phyloP scores from a whole-genome alignment of 1,140 invertebrate genomes.

The Ericerus pela region DNA sequence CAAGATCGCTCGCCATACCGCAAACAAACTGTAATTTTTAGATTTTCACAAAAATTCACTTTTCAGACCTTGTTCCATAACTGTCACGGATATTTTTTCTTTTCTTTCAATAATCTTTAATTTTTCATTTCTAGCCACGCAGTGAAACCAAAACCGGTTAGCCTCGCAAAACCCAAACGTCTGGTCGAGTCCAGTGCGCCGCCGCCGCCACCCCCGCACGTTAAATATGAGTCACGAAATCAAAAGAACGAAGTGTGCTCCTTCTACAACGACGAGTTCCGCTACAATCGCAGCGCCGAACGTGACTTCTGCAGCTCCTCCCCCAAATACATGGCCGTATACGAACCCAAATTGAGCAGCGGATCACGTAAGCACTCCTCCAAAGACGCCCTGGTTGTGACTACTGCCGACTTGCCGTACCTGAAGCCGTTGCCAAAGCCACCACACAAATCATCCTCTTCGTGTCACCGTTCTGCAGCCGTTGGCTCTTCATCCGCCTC shows the following conservation, averaged over 20 bases:
- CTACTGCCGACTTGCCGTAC: slow-evolving; percentile 28
- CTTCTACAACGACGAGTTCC: background rate
- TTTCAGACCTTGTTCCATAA: no score
- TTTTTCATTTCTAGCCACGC: background rate
- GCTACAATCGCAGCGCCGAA: background rate
- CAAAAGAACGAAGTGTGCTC: background rate
- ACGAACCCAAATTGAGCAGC: background rate
- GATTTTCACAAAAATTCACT: no score
- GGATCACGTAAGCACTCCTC: background rate
- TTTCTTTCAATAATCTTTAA: no score
- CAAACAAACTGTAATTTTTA: no score
- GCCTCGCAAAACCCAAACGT: background rate
- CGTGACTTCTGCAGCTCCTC: slow-evolving; percentile 4
- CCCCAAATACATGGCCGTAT: background rate
- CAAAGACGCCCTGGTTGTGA: background rate
- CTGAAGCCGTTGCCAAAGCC: slow-evolving; percentile 43
- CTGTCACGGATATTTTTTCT: no score
- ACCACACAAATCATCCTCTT: slow-evolving; percentile 30
- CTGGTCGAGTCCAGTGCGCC: background rate
- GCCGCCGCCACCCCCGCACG: background rate
- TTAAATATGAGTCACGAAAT: background rate
- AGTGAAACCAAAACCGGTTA: background rate
- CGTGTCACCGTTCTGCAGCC: slow-evolving; percentile 22
- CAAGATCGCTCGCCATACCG: no score
- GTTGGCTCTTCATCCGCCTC: background rate